Conservation (phyloP, 2,888 invertebrate species). For the Tineola bisselliella region DNA sequence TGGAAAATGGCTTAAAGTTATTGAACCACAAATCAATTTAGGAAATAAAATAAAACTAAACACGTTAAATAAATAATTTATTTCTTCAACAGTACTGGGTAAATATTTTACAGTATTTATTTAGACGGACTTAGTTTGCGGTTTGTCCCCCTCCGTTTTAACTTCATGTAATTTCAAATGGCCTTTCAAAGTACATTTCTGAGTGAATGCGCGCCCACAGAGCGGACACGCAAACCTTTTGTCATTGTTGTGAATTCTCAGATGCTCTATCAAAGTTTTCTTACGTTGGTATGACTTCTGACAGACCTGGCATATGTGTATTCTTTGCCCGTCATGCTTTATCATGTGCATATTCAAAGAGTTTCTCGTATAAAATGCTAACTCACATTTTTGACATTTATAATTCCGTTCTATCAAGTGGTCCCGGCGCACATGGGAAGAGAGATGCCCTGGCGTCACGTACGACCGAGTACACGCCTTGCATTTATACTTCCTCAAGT, state of each 20-base stretch:
- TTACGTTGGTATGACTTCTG: constrained; percentile 58
- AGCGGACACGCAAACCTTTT: constrained; percentile 54
- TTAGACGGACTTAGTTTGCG: neutral
- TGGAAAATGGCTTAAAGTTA: too few relatives aligned
- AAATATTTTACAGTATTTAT: neutral
- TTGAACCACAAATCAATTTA: too few relatives aligned
- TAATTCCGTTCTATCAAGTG: constrained; percentile 57
- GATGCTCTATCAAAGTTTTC: constrained; percentile 51
- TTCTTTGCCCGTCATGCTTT: constrained; percentile 62
- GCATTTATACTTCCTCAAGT: constrained; percentile 55
- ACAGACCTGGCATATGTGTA: constrained; percentile 60
- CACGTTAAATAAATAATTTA: too few relatives aligned
- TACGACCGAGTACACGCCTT: constrained; percentile 57
- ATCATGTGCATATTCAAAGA: constrained; percentile 68
- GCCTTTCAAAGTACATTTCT: constrained; percentile 56
- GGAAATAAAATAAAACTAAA: too few relatives aligned
- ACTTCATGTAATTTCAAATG: constrained; percentile 54
- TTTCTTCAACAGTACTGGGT: too few relatives aligned
- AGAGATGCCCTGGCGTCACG: constrained; percentile 54
- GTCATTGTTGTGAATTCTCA: constrained; percentile 56
- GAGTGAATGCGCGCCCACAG: constrained; percentile 56
- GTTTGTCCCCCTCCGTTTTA: constrained; percentile 21
- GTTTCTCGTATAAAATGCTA: constrained; percentile 63
- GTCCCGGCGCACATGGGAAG: constrained; percentile 51
- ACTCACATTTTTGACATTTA: constrained; percentile 59